Evolutionary conservation across 2,888 invertebrate genomes (phyloP).

Genomic region (Leucophenga maculata): DNA sequence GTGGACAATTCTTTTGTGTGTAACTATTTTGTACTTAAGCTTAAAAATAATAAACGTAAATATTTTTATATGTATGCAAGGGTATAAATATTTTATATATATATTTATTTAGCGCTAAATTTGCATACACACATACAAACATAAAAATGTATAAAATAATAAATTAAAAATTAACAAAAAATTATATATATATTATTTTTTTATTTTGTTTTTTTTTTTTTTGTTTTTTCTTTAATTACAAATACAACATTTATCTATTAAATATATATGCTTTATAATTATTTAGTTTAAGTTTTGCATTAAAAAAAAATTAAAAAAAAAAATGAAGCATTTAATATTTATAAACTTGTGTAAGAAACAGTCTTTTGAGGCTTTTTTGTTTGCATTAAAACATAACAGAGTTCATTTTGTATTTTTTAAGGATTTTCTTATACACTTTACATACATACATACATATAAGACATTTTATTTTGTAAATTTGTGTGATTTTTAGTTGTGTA

Average conservation of each 20-base stretch:
- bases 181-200: neutral
- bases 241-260: neutral
- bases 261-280: constrained; percentile 12
- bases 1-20: too few relatives aligned
- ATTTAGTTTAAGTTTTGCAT: constrained; percentile 4
- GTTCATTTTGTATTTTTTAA: neutral
- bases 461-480: neutral
- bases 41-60: too few relatives aligned
- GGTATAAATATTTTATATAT: too few relatives aligned
- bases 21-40: too few relatives aligned
- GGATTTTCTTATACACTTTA: constrained; percentile 45
- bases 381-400: constrained; percentile 45
- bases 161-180: neutral
- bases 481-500: constrained; percentile 28
- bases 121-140: constrained; percentile 29
- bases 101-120: neutral
- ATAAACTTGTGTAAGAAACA: constrained; percentile 46
- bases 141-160: too few relatives aligned
- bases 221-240: constrained; percentile 22
- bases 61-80: neutral
- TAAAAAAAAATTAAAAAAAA: neutral
- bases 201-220: constrained; percentile 22
- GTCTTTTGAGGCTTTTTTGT: constrained; percentile 51
- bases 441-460: neutral
- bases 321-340: too few relatives aligned